Conservation (phyloP, 2,113 vertebrate genomes). For the Buteo buteo region DNA sequence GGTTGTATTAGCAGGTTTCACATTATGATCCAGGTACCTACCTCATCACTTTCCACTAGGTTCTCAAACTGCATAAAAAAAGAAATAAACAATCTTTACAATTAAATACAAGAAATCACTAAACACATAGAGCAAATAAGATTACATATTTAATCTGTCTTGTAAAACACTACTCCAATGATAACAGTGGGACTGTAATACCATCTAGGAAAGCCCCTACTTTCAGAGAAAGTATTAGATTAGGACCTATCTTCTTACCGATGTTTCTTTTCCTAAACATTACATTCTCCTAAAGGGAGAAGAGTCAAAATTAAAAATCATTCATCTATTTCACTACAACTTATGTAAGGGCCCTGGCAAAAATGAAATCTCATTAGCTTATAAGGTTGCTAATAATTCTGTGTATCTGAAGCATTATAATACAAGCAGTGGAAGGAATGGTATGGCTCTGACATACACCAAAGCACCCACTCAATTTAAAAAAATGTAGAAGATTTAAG, state of each 20-base stretch:
- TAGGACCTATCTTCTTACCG: background rate
- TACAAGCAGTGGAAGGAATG: background rate
- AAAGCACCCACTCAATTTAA: background rate
- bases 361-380: background rate
- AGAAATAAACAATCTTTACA: background rate
- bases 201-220: background rate
- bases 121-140: background rate
- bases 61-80: conserved; percentile 81
- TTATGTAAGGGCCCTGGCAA: background rate
- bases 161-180: background rate
- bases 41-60: conserved; percentile 73
- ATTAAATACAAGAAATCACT: background rate
- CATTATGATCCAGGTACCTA: conserved; percentile 45
- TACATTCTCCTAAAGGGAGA: background rate
- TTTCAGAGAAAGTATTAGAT: background rate
- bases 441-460: background rate
- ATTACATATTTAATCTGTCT: background rate
- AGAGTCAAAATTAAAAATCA: background rate
- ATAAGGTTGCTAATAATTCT: background rate
- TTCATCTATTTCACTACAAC: background rate
- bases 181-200: background rate
- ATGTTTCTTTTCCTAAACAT: background rate
- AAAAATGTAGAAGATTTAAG: background rate
- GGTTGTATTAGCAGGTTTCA: background rate
- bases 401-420: background rate